Conservation (phyloP, 2,113 vertebrate genomes). For the Aplodontia rufa region DNA sequence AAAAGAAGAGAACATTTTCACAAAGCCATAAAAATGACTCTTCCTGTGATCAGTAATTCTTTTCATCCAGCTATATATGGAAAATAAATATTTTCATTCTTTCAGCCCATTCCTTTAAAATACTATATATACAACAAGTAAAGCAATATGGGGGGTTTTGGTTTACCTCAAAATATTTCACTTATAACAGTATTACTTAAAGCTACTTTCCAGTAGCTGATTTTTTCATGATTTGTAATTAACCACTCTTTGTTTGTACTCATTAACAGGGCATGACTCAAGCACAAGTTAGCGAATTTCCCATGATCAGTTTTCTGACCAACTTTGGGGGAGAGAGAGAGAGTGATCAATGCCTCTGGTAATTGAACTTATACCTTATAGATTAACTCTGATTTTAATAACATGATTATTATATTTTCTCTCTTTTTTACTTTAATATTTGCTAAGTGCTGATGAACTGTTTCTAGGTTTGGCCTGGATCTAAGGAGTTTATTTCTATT, state of each 20-base stretch:
- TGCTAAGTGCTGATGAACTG: background rate
- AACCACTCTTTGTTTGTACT: background rate
- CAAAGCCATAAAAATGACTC: background rate
- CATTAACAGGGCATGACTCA: background rate
- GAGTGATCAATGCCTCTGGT: background rate
- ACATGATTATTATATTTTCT: background rate
- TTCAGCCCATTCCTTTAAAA: background rate
- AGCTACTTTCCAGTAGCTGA: background rate
- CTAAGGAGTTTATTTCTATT: background rate
- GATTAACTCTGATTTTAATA: background rate
- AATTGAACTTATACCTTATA: background rate
- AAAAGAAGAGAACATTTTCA: constrained; percentile 9
- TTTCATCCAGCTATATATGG: background rate
- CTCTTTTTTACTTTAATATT: background rate
- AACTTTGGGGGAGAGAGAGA: background rate
- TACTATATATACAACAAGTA: background rate
- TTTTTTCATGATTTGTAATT: constrained; percentile 31
- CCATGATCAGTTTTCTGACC: background rate
- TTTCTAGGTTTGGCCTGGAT: background rate
- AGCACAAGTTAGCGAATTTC: background rate
- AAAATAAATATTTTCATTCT: background rate
- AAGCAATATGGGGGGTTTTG: background rate
- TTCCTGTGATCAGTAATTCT: background rate
- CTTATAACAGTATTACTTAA: background rate
- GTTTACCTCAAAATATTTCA: constrained; percentile 8